Conservation (phyloP, 64 coral and sea anemone genomes). For the Catalaphyllia jardinei region DNA sequence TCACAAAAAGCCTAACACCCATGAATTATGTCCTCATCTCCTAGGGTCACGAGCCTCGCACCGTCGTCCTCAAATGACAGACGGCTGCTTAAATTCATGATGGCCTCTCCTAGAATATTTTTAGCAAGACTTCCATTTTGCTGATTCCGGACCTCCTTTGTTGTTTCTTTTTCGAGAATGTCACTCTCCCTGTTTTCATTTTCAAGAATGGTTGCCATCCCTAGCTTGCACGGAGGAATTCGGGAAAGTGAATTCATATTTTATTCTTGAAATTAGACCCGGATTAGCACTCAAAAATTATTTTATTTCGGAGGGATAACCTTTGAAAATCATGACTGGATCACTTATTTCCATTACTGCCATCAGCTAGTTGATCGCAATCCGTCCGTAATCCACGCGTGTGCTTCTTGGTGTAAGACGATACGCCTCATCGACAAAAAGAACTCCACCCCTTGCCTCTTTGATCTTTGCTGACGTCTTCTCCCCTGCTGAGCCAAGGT, state of each 20-base stretch:
- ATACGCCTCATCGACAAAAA: too few relatives aligned
- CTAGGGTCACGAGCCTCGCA: not conserved
- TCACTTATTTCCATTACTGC: conserved; percentile 53
- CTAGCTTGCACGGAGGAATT: conserved; percentile 36
- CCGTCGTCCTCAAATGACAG: conserved; percentile 11
- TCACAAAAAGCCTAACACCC: conserved; percentile 10
- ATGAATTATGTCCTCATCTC: not conserved
- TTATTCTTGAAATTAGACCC: conserved; percentile 37
- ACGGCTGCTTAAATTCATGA: conserved; percentile 24
- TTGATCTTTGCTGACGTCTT: conserved; percentile 29
- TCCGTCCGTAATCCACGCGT: conserved; percentile 34
- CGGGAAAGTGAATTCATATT: conserved; percentile 61
- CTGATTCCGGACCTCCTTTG: too few relatives aligned
- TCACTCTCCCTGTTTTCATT: conserved; percentile 8
- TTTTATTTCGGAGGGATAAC: conserved; percentile 37
- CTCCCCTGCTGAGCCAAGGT: conserved; percentile 29
- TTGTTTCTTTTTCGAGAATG: not conserved
- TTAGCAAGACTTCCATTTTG: not conserved
- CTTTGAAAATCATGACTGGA: conserved; percentile 78
- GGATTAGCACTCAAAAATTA: conserved; percentile 47
- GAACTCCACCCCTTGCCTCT: conserved; percentile 15
- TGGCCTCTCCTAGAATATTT: conserved; percentile 33
- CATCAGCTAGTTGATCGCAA: conserved; percentile 61
- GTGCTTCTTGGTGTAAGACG: not conserved
- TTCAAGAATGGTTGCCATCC: conserved; percentile 46